Evolutionary conservation across 2,888 invertebrate species (phyloP).

Genomic region (Nineta flava): DNA sequence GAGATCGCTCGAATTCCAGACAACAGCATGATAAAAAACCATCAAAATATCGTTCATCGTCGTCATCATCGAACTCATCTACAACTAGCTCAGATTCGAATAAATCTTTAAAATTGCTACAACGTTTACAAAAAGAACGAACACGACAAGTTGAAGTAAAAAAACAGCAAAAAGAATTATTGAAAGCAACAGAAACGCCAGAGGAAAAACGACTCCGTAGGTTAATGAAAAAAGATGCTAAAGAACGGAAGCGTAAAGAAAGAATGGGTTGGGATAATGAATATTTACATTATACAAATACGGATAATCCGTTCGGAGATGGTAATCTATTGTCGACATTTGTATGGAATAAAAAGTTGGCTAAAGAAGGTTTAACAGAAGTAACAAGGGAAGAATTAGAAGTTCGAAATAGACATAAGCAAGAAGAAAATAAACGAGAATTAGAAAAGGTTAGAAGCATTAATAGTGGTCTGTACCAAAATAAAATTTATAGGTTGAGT

Average conservation of each 20-base stretch:
- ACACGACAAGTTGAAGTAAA: slow-evolving; percentile 45
- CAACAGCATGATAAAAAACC: neutral
- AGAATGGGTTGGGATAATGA: slow-evolving; percentile 97
- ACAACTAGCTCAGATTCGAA: slow-evolving; percentile 25
- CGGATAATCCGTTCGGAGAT: slow-evolving; percentile 98
- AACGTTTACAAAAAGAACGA: slow-evolving; percentile 57
- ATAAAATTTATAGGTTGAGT: too few species aligned
- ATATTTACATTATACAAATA: slow-evolving; percentile 92
- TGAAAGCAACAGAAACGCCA: slow-evolving; percentile 85
- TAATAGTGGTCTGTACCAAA: too few species aligned
- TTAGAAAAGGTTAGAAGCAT: slow-evolving; percentile 67
- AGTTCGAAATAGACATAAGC: slow-evolving; percentile 65
- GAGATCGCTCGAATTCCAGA: slow-evolving; percentile 4
- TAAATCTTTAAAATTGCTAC: slow-evolving; percentile 46
- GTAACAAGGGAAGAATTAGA: slow-evolving; percentile 68
- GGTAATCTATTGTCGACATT: slow-evolving; percentile 87
- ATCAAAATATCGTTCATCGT: neutral
- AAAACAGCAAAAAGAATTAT: slow-evolving; percentile 50
- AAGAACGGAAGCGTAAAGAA: slow-evolving; percentile 73
- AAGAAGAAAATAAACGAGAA: slow-evolving; percentile 81
- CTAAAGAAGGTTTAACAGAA: slow-evolving; percentile 76
- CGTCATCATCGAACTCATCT: slow-evolving; percentile 15
- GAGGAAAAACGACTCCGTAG: slow-evolving; percentile 79
- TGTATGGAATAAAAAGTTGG: slow-evolving; percentile 92
- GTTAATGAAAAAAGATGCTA: slow-evolving; percentile 78